phyloP scores from a whole-genome alignment of 1,140 invertebrate species.

The Caenorhabditis brenneri region DNA sequence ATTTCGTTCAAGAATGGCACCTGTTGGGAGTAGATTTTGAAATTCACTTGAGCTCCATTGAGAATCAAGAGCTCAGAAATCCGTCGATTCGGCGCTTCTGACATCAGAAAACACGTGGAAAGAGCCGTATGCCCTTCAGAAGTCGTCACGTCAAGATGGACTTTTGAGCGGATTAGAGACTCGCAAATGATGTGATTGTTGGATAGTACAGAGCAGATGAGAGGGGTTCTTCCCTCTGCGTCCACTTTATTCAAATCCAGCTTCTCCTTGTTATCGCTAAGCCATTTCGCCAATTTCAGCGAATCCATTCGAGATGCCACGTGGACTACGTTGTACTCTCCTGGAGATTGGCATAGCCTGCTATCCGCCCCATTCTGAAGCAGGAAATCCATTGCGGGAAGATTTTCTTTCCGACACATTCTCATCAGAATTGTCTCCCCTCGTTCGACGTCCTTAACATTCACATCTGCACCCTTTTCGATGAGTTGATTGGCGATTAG shows the following conservation, averaged over 20 bases:
- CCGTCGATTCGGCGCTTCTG: neutral
- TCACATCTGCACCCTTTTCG: slow-evolving; percentile 3
- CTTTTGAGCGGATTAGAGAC: neutral
- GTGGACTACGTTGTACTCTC: slow-evolving; percentile 4
- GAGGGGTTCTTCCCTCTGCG: slow-evolving; percentile 1
- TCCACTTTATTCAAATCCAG: slow-evolving; percentile 6
- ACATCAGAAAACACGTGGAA: slow-evolving; percentile 23
- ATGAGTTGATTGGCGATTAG: neutral
- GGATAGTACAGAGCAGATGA: neutral
- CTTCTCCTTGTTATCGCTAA: neutral
- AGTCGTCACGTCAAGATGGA: neutral
- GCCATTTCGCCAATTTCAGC: neutral
- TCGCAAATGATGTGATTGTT: neutral
- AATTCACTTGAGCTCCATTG: slow-evolving; percentile 57
- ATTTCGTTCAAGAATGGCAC: neutral
- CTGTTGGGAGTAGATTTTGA: neutral
- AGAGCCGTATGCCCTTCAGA: slow-evolving; percentile 19
- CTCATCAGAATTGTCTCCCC: slow-evolving; percentile 24
- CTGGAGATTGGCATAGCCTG: neutral
- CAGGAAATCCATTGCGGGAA: slow-evolving; percentile 12
- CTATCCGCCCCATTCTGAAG: neutral
- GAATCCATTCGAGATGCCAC: neutral
- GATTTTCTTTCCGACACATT: slow-evolving; percentile 12
- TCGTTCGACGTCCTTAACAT: neutral
- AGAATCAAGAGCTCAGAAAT: slow-evolving; percentile 59